Evolutionary conservation across 1,140 invertebrate species (phyloP).

Genomic region (Aporrectodea caliginosa): DNA sequence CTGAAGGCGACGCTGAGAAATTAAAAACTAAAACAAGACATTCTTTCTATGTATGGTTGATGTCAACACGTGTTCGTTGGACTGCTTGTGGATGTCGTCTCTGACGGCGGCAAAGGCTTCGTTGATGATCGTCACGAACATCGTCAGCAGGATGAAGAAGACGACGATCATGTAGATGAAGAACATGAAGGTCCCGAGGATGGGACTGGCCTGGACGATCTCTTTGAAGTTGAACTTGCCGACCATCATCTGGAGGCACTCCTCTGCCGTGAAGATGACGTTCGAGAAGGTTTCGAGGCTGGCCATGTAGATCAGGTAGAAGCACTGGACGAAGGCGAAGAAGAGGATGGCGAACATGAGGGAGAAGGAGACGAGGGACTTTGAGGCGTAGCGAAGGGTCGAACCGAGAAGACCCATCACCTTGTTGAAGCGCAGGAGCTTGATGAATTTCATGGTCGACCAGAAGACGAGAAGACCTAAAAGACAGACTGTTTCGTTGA

Average conservation of each 20-base stretch:
- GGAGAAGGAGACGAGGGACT: constrained; percentile 51
- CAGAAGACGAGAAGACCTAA: constrained; percentile 59
- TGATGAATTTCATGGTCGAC: constrained; percentile 59
- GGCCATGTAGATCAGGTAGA: constrained; percentile 58
- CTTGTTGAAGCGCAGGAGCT: constrained; percentile 60
- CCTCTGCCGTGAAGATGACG: constrained; percentile 57
- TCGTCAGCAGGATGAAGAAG: constrained; percentile 61
- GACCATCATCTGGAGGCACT: constrained; percentile 60
- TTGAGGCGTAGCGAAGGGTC: constrained; percentile 48
- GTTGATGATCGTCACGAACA: constrained; percentile 62
- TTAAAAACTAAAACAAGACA: too few species aligned
- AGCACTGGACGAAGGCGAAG: constrained; percentile 55
- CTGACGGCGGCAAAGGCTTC: constrained; percentile 57
- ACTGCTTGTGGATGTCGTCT: constrained; percentile 62
- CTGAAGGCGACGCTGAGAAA: too few species aligned
- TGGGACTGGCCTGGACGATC: constrained; percentile 53
- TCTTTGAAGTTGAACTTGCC: constrained; percentile 60
- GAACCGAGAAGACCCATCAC: constrained; percentile 51
- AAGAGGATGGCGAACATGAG: constrained; percentile 55
- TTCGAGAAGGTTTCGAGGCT: constrained; percentile 57
- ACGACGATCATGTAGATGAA: constrained; percentile 59
- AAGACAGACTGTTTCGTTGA: too few species aligned
- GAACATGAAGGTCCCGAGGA: constrained; percentile 59
- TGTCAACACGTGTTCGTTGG: constrained; percentile 66
- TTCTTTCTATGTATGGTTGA: too few species aligned